Conservation (phyloP, 2,797 vertebrate species). For the Lacerta viridis region DNA sequence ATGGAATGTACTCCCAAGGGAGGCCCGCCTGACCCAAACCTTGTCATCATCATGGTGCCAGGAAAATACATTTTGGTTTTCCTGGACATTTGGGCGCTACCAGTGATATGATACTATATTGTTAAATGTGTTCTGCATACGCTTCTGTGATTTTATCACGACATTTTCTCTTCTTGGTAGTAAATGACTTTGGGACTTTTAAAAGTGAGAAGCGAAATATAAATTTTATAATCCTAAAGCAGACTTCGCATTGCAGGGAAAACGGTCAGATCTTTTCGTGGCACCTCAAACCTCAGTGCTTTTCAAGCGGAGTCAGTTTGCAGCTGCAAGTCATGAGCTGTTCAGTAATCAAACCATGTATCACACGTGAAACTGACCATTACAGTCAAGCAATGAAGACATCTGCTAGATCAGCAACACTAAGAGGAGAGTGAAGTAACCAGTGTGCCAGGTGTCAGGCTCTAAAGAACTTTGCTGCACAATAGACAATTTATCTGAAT, state of each 20-base stretch:
- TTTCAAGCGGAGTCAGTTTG: neutral
- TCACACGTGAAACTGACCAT: slow-evolving; percentile 24
- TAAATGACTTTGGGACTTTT: too few species aligned
- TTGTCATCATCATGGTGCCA: too few species aligned
- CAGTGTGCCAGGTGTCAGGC: slow-evolving; percentile 40
- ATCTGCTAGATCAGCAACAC: slow-evolving; percentile 53
- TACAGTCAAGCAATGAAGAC: slow-evolving; percentile 59
- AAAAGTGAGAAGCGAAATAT: too few species aligned
- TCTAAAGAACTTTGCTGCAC: slow-evolving; percentile 8
- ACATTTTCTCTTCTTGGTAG: too few species aligned
- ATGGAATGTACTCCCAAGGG: too few species aligned
- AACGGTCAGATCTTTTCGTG: neutral
- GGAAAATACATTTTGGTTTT: too few species aligned
- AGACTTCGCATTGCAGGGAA: neutral
- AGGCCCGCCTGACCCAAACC: too few species aligned
- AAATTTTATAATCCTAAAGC: too few species aligned
- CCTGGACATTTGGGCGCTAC: too few species aligned
- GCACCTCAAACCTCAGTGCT: neutral
- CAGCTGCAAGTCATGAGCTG: neutral
- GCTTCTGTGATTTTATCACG: too few species aligned
- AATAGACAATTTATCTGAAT: slow-evolving; percentile 64
- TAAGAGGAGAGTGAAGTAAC: slow-evolving; percentile 37
- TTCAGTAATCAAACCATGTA: slow-evolving; percentile 53
- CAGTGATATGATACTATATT: too few species aligned
- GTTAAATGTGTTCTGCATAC: too few species aligned